These are phyloP conservation scores for Lycaena phlaeas DNA, from an alignment of 2,888 invertebrate species.

Conservation along the genomic window DNA sequence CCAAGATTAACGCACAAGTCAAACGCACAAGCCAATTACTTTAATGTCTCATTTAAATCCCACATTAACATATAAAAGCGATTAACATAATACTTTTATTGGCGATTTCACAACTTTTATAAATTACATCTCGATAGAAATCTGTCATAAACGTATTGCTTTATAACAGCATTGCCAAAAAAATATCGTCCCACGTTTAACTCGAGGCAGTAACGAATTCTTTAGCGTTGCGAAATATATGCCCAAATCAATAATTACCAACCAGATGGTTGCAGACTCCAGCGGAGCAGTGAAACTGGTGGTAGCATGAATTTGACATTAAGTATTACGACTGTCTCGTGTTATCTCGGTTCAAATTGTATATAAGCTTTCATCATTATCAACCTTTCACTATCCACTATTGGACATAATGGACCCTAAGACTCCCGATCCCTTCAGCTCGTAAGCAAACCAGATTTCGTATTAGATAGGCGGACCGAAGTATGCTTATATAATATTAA, in stretches of 20 bases:
- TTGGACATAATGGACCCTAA: too few species aligned
- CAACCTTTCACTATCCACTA: too few species aligned
- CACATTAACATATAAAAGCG: neutral
- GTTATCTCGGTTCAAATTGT: too few species aligned
- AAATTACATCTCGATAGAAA: constrained; percentile 1
- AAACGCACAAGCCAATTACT: neutral
- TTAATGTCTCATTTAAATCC: neutral
- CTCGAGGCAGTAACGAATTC: neutral
- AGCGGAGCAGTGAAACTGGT: neutral
- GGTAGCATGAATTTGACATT: neutral
- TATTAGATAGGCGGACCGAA: too few species aligned
- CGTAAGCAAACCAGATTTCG: too few species aligned
- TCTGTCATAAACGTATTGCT: constrained; percentile 7
- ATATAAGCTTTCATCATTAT: too few species aligned
- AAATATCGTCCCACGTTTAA: neutral
- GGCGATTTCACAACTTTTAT: neutral
- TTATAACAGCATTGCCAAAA: neutral
- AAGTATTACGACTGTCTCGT: neutral
- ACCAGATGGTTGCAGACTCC: neutral
- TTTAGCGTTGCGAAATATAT: constrained; percentile 2
- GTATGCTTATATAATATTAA: too few species aligned
- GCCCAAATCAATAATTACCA: neutral
- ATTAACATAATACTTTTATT: neutral
- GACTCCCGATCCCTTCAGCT: too few species aligned
- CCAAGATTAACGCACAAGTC: too few species aligned